These are phyloP conservation scores for Ophiodon elongatus DNA, from an alignment of 2,113 vertebrate genomes.

Conservation along the genomic window DNA sequence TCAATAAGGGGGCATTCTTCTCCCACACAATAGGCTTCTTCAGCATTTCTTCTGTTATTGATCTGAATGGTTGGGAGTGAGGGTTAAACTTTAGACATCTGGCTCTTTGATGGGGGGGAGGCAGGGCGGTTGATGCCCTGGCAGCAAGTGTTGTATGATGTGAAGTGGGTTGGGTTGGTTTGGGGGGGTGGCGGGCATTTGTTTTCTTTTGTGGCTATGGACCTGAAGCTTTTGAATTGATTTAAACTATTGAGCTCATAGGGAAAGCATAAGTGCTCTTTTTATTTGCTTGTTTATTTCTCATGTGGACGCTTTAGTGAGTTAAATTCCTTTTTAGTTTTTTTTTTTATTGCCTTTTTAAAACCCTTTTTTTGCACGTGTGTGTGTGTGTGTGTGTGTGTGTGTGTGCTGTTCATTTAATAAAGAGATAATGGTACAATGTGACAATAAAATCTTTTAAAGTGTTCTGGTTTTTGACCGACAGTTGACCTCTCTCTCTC, in stretches of 20 bases:
- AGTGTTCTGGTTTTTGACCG: slow-evolving; percentile 26
- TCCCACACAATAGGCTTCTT: slow-evolving; percentile 81
- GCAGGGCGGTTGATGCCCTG: slow-evolving; percentile 43
- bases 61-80: slow-evolving; percentile 77
- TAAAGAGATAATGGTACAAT: background rate
- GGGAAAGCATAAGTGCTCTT: slow-evolving; percentile 30
- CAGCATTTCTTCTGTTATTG: slow-evolving; percentile 80
- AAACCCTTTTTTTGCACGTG: too few species aligned
- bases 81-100: slow-evolving; percentile 83
- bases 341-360: background rate
- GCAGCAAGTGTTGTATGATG: slow-evolving; percentile 64
- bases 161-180: slow-evolving; percentile 38
- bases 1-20: slow-evolving; percentile 79
- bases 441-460: background rate
- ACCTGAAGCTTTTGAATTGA: slow-evolving; percentile 39
- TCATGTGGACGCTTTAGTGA: background rate
- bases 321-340: slow-evolving; percentile 15
- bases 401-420: background rate
- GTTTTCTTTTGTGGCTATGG: slow-evolving; percentile 44
- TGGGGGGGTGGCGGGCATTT: slow-evolving; percentile 10
- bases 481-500: slow-evolving; percentile 26
- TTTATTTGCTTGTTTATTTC: slow-evolving; percentile 34
- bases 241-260: slow-evolving; percentile 30
- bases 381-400: background rate
- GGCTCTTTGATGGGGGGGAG: slow-evolving; percentile 73